A percentile compares a stretch with the other conserved stretches of the same genome.
phyloP scores from a whole-genome alignment of 2,113 vertebrate genomes.

The Columba livia region DNA sequence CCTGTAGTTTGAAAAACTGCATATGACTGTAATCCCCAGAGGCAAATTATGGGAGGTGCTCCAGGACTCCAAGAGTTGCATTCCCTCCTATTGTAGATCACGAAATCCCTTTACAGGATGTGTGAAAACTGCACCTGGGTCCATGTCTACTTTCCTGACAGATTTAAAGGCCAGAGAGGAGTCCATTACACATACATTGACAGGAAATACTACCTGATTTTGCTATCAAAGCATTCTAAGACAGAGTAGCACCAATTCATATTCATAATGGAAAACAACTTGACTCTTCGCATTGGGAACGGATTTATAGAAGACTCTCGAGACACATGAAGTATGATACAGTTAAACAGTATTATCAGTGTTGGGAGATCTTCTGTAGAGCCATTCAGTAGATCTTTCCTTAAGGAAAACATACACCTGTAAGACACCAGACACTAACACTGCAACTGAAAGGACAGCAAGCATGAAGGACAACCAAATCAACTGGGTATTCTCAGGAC shows the following conservation, averaged over 20 bases:
- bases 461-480: neutral
- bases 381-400: neutral
- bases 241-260: neutral
- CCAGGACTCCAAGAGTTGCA: neutral
- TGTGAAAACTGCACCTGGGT: conserved; percentile 66
- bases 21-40: neutral
- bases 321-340: neutral
- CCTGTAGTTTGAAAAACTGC: conserved; percentile 52
- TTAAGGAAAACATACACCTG: neutral
- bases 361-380: neutral
- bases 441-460: neutral
- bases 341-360: neutral
- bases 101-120: conserved; percentile 67
- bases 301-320: neutral
- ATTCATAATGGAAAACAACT: neutral
- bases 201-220: conserved; percentile 61
- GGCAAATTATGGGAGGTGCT: conserved; percentile 55
- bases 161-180: conserved; percentile 70
- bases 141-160: conserved; percentile 48
- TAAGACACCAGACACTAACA: neutral
- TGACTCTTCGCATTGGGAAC: neutral
- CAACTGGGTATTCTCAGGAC: neutral
- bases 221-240: conserved; percentile 25
- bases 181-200: conserved; percentile 9
- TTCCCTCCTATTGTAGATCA: conserved; percentile 46